Conservation (phyloP, 2,797 vertebrate species). For the Pipistrellus pipistrellus region DNA sequence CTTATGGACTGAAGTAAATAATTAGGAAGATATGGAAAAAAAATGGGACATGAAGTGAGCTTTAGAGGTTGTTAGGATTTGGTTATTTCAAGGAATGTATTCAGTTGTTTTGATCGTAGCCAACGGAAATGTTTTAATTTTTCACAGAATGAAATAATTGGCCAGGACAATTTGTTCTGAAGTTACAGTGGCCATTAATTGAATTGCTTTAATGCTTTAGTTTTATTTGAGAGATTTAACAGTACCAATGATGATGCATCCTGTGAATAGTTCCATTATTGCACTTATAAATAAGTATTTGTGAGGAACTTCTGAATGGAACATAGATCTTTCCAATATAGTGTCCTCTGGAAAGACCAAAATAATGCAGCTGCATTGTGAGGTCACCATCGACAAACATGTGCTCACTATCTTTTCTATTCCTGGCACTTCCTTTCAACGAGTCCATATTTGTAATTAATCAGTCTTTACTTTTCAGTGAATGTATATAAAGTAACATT, state of each 20-base stretch:
- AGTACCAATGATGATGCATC: conserved; percentile 48
- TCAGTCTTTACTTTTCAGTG: conserved; percentile 32
- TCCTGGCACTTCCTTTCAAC: conserved; percentile 15
- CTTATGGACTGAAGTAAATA: not conserved
- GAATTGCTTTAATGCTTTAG: conserved; percentile 61
- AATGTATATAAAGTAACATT: conserved; percentile 29
- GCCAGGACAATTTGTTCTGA: conserved; percentile 56
- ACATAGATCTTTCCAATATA: not conserved
- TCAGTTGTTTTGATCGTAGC: conserved; percentile 51
- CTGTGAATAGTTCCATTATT: conserved; percentile 19
- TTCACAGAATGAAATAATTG: conserved; percentile 66
- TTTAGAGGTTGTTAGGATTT: conserved; percentile 47
- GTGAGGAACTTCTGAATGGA: conserved; percentile 35
- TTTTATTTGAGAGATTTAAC: conserved; percentile 68
- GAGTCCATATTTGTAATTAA: conserved; percentile 42
- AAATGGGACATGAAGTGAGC: not conserved
- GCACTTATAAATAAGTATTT: conserved; percentile 26
- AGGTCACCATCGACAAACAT: conserved; percentile 15
- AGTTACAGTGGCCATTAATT: conserved; percentile 62
- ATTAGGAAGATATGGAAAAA: not conserved
- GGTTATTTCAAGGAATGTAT: not conserved
- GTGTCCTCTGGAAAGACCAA: conserved; percentile 21
- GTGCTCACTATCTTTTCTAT: not conserved
- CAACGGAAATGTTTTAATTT: conserved; percentile 55
- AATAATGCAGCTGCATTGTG: not conserved